Evolutionary conservation across 2,113 vertebrate genomes (phyloP), one percentile per base, ranked within the genome.

Genomic region (Salvator merianae): DNA sequence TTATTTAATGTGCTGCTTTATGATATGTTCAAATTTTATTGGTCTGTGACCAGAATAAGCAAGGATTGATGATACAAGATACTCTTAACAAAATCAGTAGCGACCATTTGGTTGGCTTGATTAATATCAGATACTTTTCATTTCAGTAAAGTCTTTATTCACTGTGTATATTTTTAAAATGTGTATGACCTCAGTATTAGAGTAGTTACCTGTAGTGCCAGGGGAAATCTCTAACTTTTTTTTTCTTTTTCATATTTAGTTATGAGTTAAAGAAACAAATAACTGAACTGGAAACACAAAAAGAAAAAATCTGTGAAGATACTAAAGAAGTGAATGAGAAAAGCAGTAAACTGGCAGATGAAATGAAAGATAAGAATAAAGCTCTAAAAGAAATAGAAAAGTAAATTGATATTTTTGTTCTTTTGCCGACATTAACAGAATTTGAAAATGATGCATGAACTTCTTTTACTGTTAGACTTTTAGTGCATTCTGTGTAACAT

Each of bases 371-470:
- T 92, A 98, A 97, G 95, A 98, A 94, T 86, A 95, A 97, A 93
- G 95, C 97, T 92, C 94, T 98, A 65, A 97, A 98, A 94, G 96
- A 97, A 84, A 89, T 96, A 68, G 99, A 99, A 81, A 98, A 97
- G 99, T 99, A 97, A 96, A 85, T 78, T 88, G 10, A 4, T 66
- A 75, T 7, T 59, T 76, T 3, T 59, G 3, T 24, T 62, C 12
- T 2, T 75, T 89, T 69, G 38, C 69, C 65, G 10, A 40, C 14
- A 53, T 63, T 72, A 47, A 70, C 36, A 81, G 43, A 32, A 72
- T 65, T 72, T 85, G 30, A 70, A 71, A 13, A 30, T 70, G 8
- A 12, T 62, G 14, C 4, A 14, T 43, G 16, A 2, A 40, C 1
- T 81, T 73, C 75, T 81, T 5, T 7, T 89, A 18, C 2, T 82